Evolutionary conservation across 2,113 vertebrate genomes (phyloP).

Genomic region (Hippocampus guttulatus): DNA sequence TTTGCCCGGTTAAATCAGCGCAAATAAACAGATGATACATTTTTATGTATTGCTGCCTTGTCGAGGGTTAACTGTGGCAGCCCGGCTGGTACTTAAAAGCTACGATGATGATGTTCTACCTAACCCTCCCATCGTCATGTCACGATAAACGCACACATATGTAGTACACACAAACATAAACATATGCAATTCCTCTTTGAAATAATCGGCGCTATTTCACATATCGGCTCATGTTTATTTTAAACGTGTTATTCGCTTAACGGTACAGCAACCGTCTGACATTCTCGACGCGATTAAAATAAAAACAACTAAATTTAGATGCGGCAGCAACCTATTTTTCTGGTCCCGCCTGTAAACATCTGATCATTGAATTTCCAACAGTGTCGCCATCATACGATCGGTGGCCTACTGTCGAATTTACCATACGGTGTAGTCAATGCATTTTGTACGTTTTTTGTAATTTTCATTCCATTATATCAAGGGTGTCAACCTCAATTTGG

Average conservation of each 20-base stretch:
- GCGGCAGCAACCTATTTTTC: slow-evolving; percentile 5
- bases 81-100: not conserved
- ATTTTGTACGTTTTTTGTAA: not conserved
- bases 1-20: not conserved
- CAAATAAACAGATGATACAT: not conserved
- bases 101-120: not conserved
- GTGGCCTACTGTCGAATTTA: not conserved
- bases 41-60: not conserved
- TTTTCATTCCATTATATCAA: not conserved
- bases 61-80: not conserved
- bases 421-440: not conserved
- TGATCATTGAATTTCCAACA: not conserved
- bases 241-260: not conserved
- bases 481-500: not conserved
- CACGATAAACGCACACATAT: not conserved
- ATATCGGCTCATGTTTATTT: not conserved
- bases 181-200: not conserved
- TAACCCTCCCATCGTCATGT: slow-evolving; percentile 1
- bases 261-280: not conserved
- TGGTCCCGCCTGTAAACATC: slow-evolving; percentile 2
- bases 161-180: not conserved
- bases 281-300: not conserved
- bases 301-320: slow-evolving; percentile 6
- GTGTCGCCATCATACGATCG: not conserved
- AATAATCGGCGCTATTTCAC: no score